Evolutionary conservation across 1,140 invertebrate genomes (phyloP).

Genomic region (Harpegnathos saltator): DNA sequence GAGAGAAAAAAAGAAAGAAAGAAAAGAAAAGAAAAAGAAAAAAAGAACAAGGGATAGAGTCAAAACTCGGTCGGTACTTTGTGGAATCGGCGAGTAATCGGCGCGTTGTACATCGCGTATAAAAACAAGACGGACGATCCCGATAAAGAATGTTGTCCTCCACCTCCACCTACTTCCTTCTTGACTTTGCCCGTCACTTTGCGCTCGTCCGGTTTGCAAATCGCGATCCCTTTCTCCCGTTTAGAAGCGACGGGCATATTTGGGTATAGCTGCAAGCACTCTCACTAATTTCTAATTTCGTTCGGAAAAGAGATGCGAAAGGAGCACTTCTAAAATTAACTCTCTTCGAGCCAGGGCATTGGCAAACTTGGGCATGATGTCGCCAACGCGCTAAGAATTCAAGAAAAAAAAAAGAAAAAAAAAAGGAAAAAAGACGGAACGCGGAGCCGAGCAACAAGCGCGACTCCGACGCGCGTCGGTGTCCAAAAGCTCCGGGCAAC

Average conservation of each 20-base stretch:
- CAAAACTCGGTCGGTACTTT: not conserved
- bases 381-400: constrained; percentile 84
- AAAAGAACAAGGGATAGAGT: not conserved
- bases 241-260: constrained; percentile 68
- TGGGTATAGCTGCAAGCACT: constrained; percentile 84
- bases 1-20: constrained; percentile 3
- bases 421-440: constrained; percentile 23
- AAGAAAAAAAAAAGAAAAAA: too few species aligned
- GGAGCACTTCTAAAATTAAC: constrained; percentile 83
- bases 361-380: constrained; percentile 89
- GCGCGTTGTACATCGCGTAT: too few species aligned
- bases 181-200: constrained; percentile 43
- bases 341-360: constrained; percentile 92
- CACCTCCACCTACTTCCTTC: constrained; percentile 19
- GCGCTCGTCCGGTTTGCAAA: constrained; percentile 31
- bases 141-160: not conserved
- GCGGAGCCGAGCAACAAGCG: constrained; percentile 7
- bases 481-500: constrained; percentile 10
- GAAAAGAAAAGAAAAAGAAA: too few species aligned
- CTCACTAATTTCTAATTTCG: constrained; percentile 80
- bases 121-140: constrained; percentile 17
- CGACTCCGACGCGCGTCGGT: constrained; percentile 35
- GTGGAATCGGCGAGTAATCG: constrained; percentile 12
- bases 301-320: constrained; percentile 80
- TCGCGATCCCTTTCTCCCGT: constrained; percentile 2